Evolutionary conservation across 2,888 invertebrate genomes (phyloP).

Genomic region (Volucella inflata): DNA sequence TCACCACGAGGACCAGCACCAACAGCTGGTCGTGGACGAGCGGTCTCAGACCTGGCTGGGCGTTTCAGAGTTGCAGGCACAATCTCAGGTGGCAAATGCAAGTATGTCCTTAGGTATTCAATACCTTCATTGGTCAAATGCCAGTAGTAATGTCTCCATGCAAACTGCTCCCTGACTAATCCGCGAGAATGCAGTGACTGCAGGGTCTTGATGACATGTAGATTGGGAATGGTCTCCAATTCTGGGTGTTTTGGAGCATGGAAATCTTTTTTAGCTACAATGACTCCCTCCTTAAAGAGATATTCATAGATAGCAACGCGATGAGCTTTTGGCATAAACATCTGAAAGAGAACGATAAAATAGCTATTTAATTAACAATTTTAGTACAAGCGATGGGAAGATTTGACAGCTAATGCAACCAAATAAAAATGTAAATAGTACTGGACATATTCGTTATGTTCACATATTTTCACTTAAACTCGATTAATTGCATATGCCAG

Average conservation of each 20-base stretch:
- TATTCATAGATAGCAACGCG: constrained; percentile 98
- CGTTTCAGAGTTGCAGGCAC: constrained; percentile 98
- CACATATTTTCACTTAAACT: constrained; percentile 9
- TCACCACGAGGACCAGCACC: constrained; percentile 88
- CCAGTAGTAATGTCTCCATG: constrained; percentile 99
- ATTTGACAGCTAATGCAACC: constrained; percentile 37
- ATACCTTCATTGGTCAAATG: constrained; percentile 98
- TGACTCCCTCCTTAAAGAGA: constrained; percentile 99
- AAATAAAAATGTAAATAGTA: constrained; percentile 67
- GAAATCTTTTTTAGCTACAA: constrained; percentile 99
- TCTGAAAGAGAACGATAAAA: constrained; percentile 86
- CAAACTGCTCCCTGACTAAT: constrained; percentile 99
- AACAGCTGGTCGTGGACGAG: constrained; percentile 89
- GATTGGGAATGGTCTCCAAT: constrained; percentile 96
- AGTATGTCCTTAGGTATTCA: constrained; percentile 96
- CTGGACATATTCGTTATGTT: neutral
- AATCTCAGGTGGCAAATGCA: constrained; percentile 99
- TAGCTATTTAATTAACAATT: constrained; percentile 48
- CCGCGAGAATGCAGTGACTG: constrained; percentile 98
- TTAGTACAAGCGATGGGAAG: neutral
- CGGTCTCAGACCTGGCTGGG: constrained; percentile 93
- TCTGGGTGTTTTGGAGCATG: constrained; percentile 99
- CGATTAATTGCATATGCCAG: neutral
- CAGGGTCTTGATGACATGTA: constrained; percentile 99
- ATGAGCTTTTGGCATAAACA: constrained; percentile 99